A percentile compares a stretch with the other conserved stretches of the same genome.
phyloP scores from a whole-genome alignment of 2,888 invertebrate species.

The Eupeodes luniger region DNA sequence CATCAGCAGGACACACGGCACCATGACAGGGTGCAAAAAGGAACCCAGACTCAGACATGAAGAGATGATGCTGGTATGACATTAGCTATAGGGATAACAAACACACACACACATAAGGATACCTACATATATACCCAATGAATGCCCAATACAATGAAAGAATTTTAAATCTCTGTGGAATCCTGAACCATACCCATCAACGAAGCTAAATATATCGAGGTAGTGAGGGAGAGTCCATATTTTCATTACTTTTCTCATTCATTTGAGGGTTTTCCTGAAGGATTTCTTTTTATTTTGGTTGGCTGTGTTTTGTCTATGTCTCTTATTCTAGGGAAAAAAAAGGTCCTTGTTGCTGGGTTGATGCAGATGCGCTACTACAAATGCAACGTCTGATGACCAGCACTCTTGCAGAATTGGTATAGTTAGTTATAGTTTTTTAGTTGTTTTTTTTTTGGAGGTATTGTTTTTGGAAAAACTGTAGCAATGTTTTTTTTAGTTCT shows the following conservation, averaged over 20 bases:
- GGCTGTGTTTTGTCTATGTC: conserved; percentile 11
- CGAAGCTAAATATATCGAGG: not conserved
- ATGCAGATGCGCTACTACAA: conserved; percentile 71
- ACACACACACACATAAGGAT: not conserved
- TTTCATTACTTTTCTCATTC: conserved; percentile 72
- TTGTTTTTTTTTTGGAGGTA: conserved; percentile 25
- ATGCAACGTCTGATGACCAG: conserved; percentile 67
- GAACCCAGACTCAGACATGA: conserved; percentile 1
- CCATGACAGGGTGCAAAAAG: not conserved
- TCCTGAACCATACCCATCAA: conserved; percentile 26
- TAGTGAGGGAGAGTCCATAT: conserved; percentile 57
- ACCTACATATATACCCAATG: not conserved
- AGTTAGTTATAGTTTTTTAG: conserved; percentile 51
- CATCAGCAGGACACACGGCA: not conserved
- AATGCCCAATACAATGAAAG: conserved; percentile 44
- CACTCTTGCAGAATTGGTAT: conserved; percentile 63
- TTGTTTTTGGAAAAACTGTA: conserved; percentile 20
- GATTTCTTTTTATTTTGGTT: conserved; percentile 28
- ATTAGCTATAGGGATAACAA: conserved; percentile 19
- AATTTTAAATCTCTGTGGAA: conserved; percentile 62
- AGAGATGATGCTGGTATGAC: not conserved
- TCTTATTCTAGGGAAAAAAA: not conserved
- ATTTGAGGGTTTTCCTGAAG: conserved; percentile 69
- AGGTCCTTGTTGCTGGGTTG: conserved; percentile 41
- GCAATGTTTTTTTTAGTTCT: not conserved